phyloP scores from a whole-genome alignment of 2,888 invertebrate species.

The Leptinotarsa tumamoca region DNA sequence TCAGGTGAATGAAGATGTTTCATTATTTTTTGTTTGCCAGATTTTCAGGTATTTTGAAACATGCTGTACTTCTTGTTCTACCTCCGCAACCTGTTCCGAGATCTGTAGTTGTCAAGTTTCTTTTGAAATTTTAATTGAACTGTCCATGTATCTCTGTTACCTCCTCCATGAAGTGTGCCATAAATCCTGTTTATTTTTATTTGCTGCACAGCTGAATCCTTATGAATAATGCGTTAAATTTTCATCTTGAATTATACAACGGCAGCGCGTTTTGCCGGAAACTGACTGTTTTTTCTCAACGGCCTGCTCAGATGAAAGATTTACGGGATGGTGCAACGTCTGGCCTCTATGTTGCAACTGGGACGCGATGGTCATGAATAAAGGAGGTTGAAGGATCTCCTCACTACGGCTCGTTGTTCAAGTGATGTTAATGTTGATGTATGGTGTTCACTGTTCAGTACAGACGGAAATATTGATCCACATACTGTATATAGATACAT shows the following conservation, averaged over 20 bases:
- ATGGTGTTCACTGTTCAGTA: no score
- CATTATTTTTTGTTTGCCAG: no score
- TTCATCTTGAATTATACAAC: constrained; percentile 23
- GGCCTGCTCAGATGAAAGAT: constrained; percentile 10
- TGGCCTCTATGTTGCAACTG: neutral
- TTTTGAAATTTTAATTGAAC: constrained; percentile 26
- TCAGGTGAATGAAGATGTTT: no score
- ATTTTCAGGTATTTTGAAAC: no score
- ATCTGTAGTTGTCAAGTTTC: neutral
- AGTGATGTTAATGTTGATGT: no score
- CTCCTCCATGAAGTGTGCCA: constrained; percentile 13
- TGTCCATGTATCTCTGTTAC: constrained; percentile 11
- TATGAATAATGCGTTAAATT: constrained; percentile 24
- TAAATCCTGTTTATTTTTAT: constrained; percentile 24
- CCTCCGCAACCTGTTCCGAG: neutral
- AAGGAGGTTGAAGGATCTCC: neutral
- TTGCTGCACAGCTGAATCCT: constrained; percentile 15
- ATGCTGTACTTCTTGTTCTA: neutral
- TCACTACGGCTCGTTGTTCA: no score
- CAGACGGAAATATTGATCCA: no score
- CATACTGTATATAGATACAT: no score
- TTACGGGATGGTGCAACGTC: constrained; percentile 1
- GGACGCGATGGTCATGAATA: neutral
- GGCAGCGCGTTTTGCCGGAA: constrained; percentile 8
- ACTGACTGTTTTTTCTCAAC: constrained; percentile 11